Evolutionary conservation across 2,888 invertebrate species (phyloP).

Genomic region (Latrodectus elegans): DNA sequence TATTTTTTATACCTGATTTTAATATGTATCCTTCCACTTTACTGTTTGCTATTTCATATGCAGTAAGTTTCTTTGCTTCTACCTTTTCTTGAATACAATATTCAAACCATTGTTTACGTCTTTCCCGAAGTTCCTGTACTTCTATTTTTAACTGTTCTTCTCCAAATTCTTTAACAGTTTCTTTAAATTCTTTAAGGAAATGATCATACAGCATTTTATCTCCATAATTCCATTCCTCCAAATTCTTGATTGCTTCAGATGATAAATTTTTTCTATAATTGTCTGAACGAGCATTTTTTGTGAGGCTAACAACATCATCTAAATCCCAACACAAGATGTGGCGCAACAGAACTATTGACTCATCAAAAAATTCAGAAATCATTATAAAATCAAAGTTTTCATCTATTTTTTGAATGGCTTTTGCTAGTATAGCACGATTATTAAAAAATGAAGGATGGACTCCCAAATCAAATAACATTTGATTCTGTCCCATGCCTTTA

Average conservation of each 20-base stretch:
- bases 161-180: conserved; percentile 64
- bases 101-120: conserved; percentile 63
- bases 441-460: conserved; percentile 69
- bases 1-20: conserved; percentile 39
- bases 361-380: conserved; percentile 73
- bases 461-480: conserved; percentile 73
- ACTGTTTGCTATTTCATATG: conserved; percentile 62
- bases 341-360: conserved; percentile 72
- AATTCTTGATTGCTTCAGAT: conserved; percentile 58
- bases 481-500: conserved; percentile 70
- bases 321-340: conserved; percentile 72
- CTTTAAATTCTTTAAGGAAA: conserved; percentile 69
- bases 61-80: conserved; percentile 53
- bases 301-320: conserved; percentile 72
- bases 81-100: conserved; percentile 64
- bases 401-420: conserved; percentile 72
- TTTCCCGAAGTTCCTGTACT: conserved; percentile 54
- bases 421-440: conserved; percentile 63
- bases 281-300: conserved; percentile 72
- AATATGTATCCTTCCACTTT: conserved; percentile 60
- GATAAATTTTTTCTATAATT: conserved; percentile 68
- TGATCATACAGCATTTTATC: conserved; percentile 72
- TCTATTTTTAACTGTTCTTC: conserved; percentile 49
- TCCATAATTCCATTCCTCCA: conserved; percentile 71
- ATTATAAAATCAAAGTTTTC: conserved; percentile 72